Conservation (phyloP, 2,888 invertebrate species). For the Clusia tigrina region DNA sequence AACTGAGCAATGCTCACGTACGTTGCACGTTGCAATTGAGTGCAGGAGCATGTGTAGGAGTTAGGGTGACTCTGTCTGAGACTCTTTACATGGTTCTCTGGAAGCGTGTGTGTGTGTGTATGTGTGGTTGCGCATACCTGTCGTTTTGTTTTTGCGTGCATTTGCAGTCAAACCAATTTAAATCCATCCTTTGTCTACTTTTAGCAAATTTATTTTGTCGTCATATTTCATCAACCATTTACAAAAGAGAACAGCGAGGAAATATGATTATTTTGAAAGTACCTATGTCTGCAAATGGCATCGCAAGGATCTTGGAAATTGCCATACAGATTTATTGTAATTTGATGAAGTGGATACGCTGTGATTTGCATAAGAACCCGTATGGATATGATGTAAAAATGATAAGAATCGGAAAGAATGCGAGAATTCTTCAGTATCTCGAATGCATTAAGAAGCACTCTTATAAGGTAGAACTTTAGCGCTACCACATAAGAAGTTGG, state of each 20-base stretch:
- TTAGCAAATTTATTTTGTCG: neutral
- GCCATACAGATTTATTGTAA: neutral
- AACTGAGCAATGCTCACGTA: neutral
- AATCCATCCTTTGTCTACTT: slow-evolving; percentile 9
- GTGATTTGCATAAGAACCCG: neutral
- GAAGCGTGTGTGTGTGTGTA: neutral
- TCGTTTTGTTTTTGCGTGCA: neutral
- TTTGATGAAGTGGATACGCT: neutral
- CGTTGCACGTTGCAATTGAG: neutral
- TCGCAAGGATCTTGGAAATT: neutral
- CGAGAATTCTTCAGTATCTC: too few relatives aligned
- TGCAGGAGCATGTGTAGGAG: neutral
- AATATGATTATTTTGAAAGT: neutral
- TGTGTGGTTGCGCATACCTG: neutral
- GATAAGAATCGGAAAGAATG: too few relatives aligned
- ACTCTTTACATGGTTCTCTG: neutral
- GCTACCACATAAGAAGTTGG: too few relatives aligned
- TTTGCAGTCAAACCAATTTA: slow-evolving; percentile 4
- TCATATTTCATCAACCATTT: slow-evolving; percentile 6
- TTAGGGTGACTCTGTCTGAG: neutral
- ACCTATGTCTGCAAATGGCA: neutral
- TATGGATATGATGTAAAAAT: too few relatives aligned
- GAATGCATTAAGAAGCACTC: too few relatives aligned
- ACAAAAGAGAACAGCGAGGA: neutral
- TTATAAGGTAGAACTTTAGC: too few relatives aligned